These are phyloP conservation scores for Masticophis lateralis DNA, from an alignment of 2,797 vertebrate genomes.

Conservation along the genomic window DNA sequence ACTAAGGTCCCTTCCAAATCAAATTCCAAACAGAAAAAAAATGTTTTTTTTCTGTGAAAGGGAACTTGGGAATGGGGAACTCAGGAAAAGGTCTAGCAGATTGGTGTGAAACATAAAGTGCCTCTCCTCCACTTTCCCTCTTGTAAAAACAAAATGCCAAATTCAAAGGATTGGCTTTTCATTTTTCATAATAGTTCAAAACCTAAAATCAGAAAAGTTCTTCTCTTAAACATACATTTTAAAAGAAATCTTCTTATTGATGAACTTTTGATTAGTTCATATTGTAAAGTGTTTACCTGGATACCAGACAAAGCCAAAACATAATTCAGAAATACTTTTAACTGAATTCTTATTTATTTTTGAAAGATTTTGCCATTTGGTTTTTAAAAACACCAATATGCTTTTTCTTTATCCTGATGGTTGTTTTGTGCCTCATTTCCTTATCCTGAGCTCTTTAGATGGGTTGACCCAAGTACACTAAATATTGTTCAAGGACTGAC, in stretches of 20 bases:
- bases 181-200: background rate
- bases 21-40: too few relatives aligned
- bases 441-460: background rate
- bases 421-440: background rate
- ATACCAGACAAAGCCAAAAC: background rate
- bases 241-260: background rate
- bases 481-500: constrained; percentile 16
- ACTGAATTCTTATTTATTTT: background rate
- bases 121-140: too few relatives aligned
- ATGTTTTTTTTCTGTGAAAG: background rate
- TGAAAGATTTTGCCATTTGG: background rate
- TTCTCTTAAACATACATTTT: background rate
- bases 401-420: background rate
- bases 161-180: background rate
- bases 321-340: background rate
- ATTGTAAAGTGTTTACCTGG: background rate
- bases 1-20: too few relatives aligned
- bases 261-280: background rate
- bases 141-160: background rate
- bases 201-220: background rate
- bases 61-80: background rate
- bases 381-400: background rate
- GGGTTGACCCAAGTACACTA: background rate
- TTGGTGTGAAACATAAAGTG: background rate
- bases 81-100: background rate